Conservation (phyloP, 2,113 vertebrate genomes). For the Sitta europaea region DNA sequence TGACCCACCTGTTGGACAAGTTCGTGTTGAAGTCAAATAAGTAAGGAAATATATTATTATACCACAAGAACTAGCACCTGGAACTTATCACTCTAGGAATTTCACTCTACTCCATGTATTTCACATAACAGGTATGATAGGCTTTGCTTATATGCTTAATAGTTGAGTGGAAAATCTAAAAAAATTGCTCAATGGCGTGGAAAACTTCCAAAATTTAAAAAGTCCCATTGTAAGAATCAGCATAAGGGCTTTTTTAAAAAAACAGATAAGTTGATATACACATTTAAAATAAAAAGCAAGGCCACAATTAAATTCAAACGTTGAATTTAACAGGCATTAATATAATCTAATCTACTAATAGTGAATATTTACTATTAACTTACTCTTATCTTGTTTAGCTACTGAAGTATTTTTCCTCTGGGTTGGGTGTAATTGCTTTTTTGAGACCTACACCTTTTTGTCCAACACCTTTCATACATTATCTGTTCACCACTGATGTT, state of each 20-base stretch:
- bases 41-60: neutral
- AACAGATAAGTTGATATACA: neutral
- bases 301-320: neutral
- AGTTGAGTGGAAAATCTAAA: neutral
- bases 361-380: neutral
- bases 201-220: neutral
- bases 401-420: neutral
- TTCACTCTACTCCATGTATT: neutral
- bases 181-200: neutral
- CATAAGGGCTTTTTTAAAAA: neutral
- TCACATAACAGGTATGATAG: neutral
- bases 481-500: neutral
- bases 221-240: neutral
- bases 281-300: neutral
- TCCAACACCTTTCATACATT: neutral
- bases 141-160: neutral
- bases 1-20: neutral
- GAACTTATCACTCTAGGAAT: neutral
- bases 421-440: neutral
- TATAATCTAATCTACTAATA: neutral
- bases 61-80: neutral
- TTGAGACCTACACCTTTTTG: neutral
- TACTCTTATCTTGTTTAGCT: neutral
- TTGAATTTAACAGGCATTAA: neutral
- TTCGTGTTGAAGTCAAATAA: neutral